Percentiles rank a stretch among this genome's conserved stretches.
Evolutionary conservation across 1,140 invertebrate species (phyloP).

Genomic region (Solen grandis): DNA sequence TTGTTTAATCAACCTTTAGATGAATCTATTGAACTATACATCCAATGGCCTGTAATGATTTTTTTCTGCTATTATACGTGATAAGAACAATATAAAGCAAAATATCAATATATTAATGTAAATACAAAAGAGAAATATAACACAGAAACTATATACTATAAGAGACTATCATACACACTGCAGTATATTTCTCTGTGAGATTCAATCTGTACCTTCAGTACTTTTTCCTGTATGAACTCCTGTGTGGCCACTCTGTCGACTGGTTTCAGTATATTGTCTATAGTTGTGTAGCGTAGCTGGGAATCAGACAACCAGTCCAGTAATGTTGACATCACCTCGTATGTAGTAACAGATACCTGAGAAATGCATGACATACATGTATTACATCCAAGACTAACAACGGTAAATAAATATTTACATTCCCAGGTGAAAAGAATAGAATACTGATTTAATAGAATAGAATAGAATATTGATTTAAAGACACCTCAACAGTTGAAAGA

Average conservation of each 20-base stretch:
- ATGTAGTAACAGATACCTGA: slow-evolving; percentile 49
- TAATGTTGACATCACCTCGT: slow-evolving; percentile 72
- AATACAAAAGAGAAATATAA: background rate
- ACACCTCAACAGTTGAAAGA: too few relatives aligned
- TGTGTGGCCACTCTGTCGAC: slow-evolving; percentile 66
- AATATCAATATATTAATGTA: background rate
- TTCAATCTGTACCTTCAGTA: slow-evolving; percentile 74
- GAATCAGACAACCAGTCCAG: slow-evolving; percentile 78
- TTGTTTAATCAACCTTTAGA: too few relatives aligned
- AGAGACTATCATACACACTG: too few relatives aligned
- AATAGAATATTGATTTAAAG: too few relatives aligned
- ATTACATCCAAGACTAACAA: background rate
- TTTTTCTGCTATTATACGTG: too few relatives aligned
- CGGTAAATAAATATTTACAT: background rate
- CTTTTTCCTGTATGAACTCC: slow-evolving; percentile 76
- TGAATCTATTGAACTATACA: too few relatives aligned
- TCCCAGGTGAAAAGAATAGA: background rate
- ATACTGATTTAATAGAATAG: background rate
- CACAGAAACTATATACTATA: background rate
- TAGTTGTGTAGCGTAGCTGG: slow-evolving; percentile 72
- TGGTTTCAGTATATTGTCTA: slow-evolving; percentile 71
- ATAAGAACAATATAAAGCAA: background rate
- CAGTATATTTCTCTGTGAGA: too few relatives aligned
- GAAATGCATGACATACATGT: background rate
- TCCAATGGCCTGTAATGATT: too few relatives aligned